phyloP scores from a whole-genome alignment of 1,140 invertebrate species.

The Brachionus rotundiformis region DNA sequence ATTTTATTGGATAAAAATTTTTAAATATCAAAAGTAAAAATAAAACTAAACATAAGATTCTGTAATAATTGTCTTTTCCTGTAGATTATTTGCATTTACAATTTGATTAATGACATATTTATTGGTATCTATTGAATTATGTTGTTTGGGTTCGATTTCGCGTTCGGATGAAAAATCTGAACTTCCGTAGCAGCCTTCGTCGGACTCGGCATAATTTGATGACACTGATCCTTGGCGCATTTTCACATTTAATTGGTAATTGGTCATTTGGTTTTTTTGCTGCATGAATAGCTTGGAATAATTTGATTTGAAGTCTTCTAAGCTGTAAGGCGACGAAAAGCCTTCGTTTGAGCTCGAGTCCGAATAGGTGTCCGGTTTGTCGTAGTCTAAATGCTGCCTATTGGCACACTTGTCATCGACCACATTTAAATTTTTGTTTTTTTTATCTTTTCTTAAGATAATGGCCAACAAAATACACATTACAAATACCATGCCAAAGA shows the following conservation, averaged over 20 bases:
- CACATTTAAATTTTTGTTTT: neutral
- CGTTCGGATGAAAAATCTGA: slow-evolving; percentile 41
- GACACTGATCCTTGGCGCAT: neutral
- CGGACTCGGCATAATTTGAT: slow-evolving; percentile 32
- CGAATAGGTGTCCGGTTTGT: neutral
- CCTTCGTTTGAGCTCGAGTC: neutral
- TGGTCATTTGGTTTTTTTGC: slow-evolving; percentile 4
- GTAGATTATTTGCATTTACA: neutral
- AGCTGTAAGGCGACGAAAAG: neutral
- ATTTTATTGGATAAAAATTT: neutral
- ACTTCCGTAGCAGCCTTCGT: slow-evolving; percentile 43
- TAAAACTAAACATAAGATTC: slow-evolving; percentile 10
- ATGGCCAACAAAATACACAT: neutral
- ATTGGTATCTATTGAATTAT: neutral
- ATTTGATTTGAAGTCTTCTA: neutral
- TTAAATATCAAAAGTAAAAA: neutral
- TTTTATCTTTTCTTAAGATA: neutral
- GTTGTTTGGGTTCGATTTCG: neutral
- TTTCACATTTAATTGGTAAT: neutral
- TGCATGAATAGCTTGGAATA: slow-evolving; percentile 5
- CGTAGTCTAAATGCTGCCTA: neutral
- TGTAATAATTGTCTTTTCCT: neutral
- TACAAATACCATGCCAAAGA: neutral
- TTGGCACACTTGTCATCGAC: neutral
- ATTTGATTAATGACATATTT: neutral